Evolutionary conservation across 2,888 invertebrate species (phyloP).

Genomic region (Hirtodrosophila duncani): DNA sequence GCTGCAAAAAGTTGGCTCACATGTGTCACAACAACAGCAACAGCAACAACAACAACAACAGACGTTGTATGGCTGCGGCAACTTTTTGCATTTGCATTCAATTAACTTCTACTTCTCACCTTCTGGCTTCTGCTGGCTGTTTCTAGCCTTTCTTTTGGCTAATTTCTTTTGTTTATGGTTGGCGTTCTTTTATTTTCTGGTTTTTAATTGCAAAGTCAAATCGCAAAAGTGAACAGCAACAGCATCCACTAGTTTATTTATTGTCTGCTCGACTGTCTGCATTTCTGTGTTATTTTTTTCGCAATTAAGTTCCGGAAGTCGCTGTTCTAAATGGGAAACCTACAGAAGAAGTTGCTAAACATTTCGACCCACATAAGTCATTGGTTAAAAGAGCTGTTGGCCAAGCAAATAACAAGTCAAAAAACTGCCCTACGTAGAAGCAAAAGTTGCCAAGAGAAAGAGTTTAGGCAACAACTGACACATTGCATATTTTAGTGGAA

Average conservation of each 20-base stretch:
- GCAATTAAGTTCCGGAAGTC: conserved; percentile 56
- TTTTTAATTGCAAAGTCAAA: conserved; percentile 43
- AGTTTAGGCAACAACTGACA: neutral
- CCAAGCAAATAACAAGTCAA: conserved; percentile 31
- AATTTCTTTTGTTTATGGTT: conserved; percentile 53
- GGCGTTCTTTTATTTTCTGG: conserved; percentile 6
- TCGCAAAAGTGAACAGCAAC: conserved; percentile 1
- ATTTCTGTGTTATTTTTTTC: conserved; percentile 19
- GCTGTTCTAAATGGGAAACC: conserved; percentile 34
- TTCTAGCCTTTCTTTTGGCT: conserved; percentile 28
- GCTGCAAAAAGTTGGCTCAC: conserved; percentile 40
- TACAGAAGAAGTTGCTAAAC: conserved; percentile 45
- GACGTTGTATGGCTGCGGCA: conserved; percentile 18
- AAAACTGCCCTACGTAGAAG: conserved; percentile 17
- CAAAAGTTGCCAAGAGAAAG: neutral
- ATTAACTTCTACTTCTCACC: conserved; percentile 67
- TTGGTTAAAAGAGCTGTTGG: conserved; percentile 26
- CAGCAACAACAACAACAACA: conserved; percentile 1
- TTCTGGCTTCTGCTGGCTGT: conserved; percentile 31
- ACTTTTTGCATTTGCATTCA: conserved; percentile 60
- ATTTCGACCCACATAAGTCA: conserved; percentile 57
- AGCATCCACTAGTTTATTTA: conserved; percentile 29
- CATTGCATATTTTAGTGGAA: too few relatives aligned
- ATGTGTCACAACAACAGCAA: conserved; percentile 44
- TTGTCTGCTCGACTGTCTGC: conserved; percentile 6